These are phyloP conservation scores for Calidris pygmaea DNA, from an alignment of 2,113 vertebrate species.

Conservation along the genomic window DNA sequence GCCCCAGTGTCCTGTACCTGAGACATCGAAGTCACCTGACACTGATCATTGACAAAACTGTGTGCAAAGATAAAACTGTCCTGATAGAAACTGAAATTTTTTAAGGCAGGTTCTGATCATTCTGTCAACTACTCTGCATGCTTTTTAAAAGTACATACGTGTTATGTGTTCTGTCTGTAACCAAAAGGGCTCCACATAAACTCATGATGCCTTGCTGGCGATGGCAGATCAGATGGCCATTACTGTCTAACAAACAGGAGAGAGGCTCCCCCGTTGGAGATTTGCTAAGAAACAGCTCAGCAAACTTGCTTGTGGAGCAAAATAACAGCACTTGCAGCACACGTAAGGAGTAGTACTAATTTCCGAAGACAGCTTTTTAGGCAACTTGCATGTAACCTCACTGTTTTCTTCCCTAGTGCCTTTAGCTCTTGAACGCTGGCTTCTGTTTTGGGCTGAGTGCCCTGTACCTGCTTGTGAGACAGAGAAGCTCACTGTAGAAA, in stretches of 20 bases:
- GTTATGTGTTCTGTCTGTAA: background rate
- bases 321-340: background rate
- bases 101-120: background rate
- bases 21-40: background rate
- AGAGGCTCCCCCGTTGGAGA: rapidly evolving
- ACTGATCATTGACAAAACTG: background rate
- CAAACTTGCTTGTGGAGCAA: background rate
- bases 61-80: background rate
- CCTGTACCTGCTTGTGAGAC: background rate
- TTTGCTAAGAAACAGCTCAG: background rate
- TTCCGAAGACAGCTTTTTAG: background rate
- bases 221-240: background rate
- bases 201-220: rapidly evolving
- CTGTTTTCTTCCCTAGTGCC: background rate
- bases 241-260: background rate
- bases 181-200: background rate
- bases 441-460: background rate
- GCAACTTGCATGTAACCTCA: background rate
- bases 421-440: background rate
- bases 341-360: rapidly evolving
- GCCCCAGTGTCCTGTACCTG: rapidly evolving
- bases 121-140: background rate
- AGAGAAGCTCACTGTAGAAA: background rate
- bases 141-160: rapidly evolving
- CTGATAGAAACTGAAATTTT: background rate